phyloP scores from a whole-genome alignment of 2,113 vertebrate genomes.

The Salminus brasiliensis region DNA sequence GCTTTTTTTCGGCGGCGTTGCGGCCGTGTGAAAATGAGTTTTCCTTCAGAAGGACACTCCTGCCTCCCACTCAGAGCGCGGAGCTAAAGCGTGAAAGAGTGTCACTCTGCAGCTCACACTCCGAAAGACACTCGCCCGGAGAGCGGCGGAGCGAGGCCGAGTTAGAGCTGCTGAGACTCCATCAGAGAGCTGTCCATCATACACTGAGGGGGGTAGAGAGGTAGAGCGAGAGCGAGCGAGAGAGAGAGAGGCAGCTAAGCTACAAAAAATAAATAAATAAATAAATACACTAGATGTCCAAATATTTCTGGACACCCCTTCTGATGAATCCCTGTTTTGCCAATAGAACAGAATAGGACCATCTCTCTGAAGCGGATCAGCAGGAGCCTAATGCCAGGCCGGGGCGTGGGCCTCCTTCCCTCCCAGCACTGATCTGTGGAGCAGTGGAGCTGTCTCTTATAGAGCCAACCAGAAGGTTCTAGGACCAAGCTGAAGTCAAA shows the following conservation, averaged over 20 bases:
- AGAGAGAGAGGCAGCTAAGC: conserved; percentile 1
- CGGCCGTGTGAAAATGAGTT: background rate
- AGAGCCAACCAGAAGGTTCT: too few species aligned
- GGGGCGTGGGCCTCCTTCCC: too few species aligned
- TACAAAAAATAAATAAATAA: background rate
- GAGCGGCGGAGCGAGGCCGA: background rate
- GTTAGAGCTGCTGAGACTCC: conserved; percentile 22
- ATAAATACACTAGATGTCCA: too few species aligned
- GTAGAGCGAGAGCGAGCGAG: background rate
- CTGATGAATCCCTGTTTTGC: too few species aligned
- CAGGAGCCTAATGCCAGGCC: too few species aligned
- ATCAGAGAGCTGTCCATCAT: conserved; percentile 31
- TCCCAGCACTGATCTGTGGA: too few species aligned
- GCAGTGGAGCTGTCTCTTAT: too few species aligned
- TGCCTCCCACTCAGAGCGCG: background rate
- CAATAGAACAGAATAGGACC: too few species aligned
- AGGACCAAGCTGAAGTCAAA: too few species aligned
- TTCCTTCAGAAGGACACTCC: background rate
- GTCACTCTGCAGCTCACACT: background rate
- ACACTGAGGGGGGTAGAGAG: background rate
- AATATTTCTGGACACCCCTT: too few species aligned
- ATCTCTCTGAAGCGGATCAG: too few species aligned
- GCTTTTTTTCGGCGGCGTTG: background rate
- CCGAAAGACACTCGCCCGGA: background rate
- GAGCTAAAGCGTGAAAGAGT: background rate